A percentile compares a stretch with the other conserved stretches of the same genome.
Conservation (phyloP, 2,888 invertebrate genomes). For the Nematopogon swammerdamellus region DNA sequence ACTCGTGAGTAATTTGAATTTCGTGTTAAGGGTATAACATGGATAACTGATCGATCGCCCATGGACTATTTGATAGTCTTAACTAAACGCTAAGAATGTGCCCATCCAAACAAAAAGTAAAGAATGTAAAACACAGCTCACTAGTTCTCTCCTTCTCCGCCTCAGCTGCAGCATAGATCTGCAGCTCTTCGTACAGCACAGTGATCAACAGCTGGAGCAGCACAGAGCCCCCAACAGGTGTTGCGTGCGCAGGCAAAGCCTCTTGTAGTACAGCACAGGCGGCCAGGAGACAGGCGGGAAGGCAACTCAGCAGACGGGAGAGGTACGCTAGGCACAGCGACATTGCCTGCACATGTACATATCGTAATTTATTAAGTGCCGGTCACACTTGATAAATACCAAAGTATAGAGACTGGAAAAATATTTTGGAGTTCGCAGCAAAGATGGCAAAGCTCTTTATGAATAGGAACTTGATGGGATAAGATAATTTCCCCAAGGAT, state of each 20-base stretch:
- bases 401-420: neutral
- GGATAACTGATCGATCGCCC: neutral
- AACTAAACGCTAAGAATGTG: too few species aligned
- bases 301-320: slow-evolving; percentile 64
- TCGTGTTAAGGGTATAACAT: neutral
- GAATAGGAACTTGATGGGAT: too few species aligned
- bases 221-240: slow-evolving; percentile 68
- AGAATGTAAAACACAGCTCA: too few species aligned
- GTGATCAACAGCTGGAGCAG: slow-evolving; percentile 69
- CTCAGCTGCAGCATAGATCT: slow-evolving; percentile 46
- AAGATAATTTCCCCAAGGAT: too few species aligned
- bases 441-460: too few species aligned
- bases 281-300: slow-evolving; percentile 58
- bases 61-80: too few species aligned
- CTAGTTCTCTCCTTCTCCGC: slow-evolving; percentile 30
- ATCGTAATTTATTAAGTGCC: neutral
- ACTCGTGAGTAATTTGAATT: too few species aligned
- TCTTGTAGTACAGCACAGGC: slow-evolving; percentile 63
- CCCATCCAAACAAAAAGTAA: too few species aligned
- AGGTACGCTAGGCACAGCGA: slow-evolving; percentile 69
- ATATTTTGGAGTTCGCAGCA: too few species aligned
- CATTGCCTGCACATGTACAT: slow-evolving; percentile 58
- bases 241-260: slow-evolving; percentile 65
- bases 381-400: neutral
- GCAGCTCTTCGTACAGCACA: slow-evolving; percentile 64